A percentile compares a stretch with the other conserved stretches of the same genome.
Evolutionary conservation across 2,113 vertebrate genomes (phyloP).

Genomic region (Corythaixoides concolor): DNA sequence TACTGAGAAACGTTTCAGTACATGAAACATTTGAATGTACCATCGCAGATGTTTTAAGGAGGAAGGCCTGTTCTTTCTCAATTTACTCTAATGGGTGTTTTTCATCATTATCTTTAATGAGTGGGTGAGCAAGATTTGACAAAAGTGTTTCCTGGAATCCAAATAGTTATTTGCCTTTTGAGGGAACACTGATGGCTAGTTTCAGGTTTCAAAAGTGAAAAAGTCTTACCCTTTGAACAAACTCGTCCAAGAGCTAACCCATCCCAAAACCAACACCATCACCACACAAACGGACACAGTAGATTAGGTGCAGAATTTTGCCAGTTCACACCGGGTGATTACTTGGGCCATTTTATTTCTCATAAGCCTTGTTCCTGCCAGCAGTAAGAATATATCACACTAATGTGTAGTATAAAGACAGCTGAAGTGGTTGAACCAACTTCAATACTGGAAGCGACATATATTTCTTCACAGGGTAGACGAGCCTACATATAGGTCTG

Average conservation of each 20-base stretch:
- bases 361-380: neutral
- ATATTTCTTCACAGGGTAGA: neutral
- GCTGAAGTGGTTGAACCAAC: neutral
- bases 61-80: neutral
- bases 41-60: neutral
- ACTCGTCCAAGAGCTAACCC: neutral
- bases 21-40: neutral
- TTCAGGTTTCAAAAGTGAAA: neutral
- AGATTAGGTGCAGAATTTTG: neutral
- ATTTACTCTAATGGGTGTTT: neutral
- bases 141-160: neutral
- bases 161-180: neutral
- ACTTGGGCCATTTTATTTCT: neutral
- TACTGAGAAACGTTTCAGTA: neutral
- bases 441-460: neutral
- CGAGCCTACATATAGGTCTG: accelerated
- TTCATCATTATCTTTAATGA: neutral
- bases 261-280: neutral
- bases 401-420: neutral
- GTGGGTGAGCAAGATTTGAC: neutral
- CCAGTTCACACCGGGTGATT: neutral
- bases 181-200: neutral
- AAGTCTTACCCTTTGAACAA: neutral
- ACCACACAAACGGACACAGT: accelerated
- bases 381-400: too few relatives aligned